Base-by-base conservation (phyloP, 2,113 vertebrate species). In the Orientallactaga bullata region DNA sequence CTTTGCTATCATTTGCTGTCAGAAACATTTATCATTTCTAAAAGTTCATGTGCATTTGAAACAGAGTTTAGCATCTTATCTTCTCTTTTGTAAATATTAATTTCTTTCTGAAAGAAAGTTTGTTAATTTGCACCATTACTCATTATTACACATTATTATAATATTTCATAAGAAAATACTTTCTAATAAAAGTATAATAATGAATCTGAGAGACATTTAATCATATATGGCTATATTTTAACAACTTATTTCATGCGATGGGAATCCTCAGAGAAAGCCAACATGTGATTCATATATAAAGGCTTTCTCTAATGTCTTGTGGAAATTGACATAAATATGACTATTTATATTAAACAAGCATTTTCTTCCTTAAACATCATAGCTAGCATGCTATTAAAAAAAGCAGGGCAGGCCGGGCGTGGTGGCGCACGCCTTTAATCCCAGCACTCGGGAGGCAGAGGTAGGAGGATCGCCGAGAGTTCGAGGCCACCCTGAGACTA, bases 321-420 rank as follows among this genome's bases (percentile, higher is more conserved):
- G 23, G 23, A 91, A 71, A 90, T 63, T 92, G 81, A 61, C 60
- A 84, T 69, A 88, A 95, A 89, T 3, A 91, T 93, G 79, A 47
- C 0, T 21, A 85, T 79, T 82, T 84, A 60, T 76, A 79, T 79
- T 85, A 88, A 96, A 88, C 21, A 90, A 89, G 32, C 28, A 24
- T 82, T 95, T 95, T 72, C 12, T 91, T 69, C 89, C 91, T 89
- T 89, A 91, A 93, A 73, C 35, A 89, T 42, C 83, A 89, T 11
- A 82, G 32, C 42, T 89, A 28, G 91, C 20, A 74, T 39, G 30
- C 3, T 88, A 92, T 81, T 95, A 28, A 85, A 83, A 51, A 51
- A n/a, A n/a, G n/a, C n/a, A n/a, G n/a, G n/a, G n/a, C n/a, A n/a
- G n/a, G n/a, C n/a, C n/a, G n/a, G n/a, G n/a, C n/a, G n/a, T n/a